Evolutionary conservation across 2,888 invertebrate genomes (phyloP), one percentile per base, ranked within the genome.

Genomic region (Ochropleura plecta): DNA sequence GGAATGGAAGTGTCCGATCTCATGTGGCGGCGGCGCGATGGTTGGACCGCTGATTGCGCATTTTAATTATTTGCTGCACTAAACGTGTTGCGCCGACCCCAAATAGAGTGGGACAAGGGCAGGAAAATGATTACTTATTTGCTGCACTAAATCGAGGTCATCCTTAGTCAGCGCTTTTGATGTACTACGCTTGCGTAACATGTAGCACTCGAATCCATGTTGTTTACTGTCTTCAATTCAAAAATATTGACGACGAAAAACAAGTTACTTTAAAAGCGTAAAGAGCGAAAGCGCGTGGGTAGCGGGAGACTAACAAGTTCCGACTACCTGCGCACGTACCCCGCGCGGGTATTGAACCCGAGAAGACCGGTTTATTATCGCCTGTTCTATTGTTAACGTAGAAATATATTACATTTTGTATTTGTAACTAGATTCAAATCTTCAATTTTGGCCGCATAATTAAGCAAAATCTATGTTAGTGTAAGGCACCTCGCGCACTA

Each of bases 201-300:
- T n/a, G n/a, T 48, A 64, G 16, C 64, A 48, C 64, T 64, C 48
- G 64, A 48, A 64, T 64, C 64, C 66, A 67, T 67, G 53, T 67
- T 67, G 66, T 67, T 67, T 53, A 42, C 66, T 67, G 66, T 67
- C n/a, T 66, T 66, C 42, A 53, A 66, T 53, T 66, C 53, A 66
- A 66, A 66, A 66, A 66, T 42, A 53, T 66, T 53, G 66, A 66
- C 66, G 66, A 66, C 48, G 66, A 66, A 66, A 66, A 66, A 66
- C 42, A 30, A 18, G 48, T 66, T 14, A 66, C 53, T 66, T 66
- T 66, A 66, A 53, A 66, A 68, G 57, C 44, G 68, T 68, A 67
- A 55, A 55, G 46, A 57, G 68, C 30, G 68, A 68, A 68, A 57
- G 55, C 68, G 57, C 68, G 46, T 46, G 68, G 44, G 57, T 68